These are phyloP conservation scores for Pterocles orientalis DNA, from an alignment of 2,113 vertebrate species.

Conservation along the genomic window DNA sequence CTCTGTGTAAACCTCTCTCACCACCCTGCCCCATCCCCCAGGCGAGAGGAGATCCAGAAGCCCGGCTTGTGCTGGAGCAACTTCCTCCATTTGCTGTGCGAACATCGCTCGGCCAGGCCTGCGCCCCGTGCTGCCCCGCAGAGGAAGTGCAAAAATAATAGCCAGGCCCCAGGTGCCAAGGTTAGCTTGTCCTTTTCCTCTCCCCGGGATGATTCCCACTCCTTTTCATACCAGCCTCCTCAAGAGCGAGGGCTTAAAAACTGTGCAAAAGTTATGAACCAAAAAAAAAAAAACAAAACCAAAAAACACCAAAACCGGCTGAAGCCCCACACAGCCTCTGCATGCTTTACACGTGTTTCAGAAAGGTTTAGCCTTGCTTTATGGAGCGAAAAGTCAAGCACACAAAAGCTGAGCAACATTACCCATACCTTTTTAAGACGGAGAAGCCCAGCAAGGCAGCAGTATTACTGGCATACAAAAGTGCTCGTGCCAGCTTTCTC, in stretches of 20 bases:
- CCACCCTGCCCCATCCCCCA: slow-evolving; percentile 15
- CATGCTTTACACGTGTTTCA: rapidly evolving
- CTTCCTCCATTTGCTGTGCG: slow-evolving; percentile 84
- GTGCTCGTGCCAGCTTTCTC: not conserved
- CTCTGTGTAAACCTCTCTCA: not conserved
- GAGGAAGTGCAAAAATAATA: slow-evolving; percentile 66
- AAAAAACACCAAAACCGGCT: not conserved
- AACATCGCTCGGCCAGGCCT: slow-evolving; percentile 38
- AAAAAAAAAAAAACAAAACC: no score
- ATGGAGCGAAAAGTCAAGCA: not conserved
- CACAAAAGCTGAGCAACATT: not conserved
- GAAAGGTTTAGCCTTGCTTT: not conserved
- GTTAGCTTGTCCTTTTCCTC: slow-evolving; percentile 70
- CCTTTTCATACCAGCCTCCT: not conserved
- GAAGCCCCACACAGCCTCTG: not conserved
- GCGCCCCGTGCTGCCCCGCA: slow-evolving; percentile 51
- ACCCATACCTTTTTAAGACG: rapidly evolving
- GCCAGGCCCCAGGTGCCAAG: slow-evolving; percentile 73
- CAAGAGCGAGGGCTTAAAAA: not conserved
- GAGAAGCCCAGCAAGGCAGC: not conserved
- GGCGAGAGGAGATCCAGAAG: slow-evolving; percentile 2
- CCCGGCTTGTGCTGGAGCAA: slow-evolving; percentile 58
- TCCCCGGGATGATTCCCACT: slow-evolving; percentile 44
- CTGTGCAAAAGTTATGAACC: not conserved
- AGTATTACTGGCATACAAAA: rapidly evolving